These are phyloP conservation scores for Trichopria drosophilae DNA, from an alignment of 2,888 invertebrate species.

Conservation along the genomic window DNA sequence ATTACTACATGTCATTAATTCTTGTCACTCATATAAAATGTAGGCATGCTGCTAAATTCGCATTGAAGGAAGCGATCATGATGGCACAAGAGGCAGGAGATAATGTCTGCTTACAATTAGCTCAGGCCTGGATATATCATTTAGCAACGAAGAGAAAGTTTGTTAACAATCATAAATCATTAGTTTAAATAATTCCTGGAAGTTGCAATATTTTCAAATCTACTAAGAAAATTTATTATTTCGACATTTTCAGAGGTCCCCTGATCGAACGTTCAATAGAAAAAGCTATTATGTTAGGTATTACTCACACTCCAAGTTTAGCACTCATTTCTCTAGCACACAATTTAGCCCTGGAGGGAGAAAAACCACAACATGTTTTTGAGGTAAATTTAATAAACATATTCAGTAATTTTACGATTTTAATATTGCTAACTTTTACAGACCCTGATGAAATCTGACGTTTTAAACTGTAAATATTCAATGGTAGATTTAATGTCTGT, in stretches of 20 bases:
- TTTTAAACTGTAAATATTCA: conserved; percentile 82
- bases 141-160: conserved; percentile 60
- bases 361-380: conserved; percentile 69
- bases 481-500: conserved; percentile 79
- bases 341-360: conserved; percentile 71
- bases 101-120: conserved; percentile 81
- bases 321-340: conserved; percentile 78
- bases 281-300: conserved; percentile 69
- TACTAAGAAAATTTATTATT: conserved; percentile 8
- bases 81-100: conserved; percentile 88
- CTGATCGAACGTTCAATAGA: conserved; percentile 71
- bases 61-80: conserved; percentile 84
- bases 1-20: background rate
- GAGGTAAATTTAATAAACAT: conserved; percentile 58
- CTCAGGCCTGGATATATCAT: conserved; percentile 79
- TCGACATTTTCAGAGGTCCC: conserved; percentile 59
- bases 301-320: conserved; percentile 73
- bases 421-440: conserved; percentile 59
- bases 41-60: conserved; percentile 76
- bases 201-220: background rate
- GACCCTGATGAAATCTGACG: conserved; percentile 81
- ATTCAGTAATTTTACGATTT: background rate
- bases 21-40: conserved; percentile 40
- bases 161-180: conserved; percentile 14
- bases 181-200: conserved; percentile 1